Percentiles rank a stretch among this genome's conserved stretches.
Conservation (phyloP, 2,113 vertebrate genomes). For the Sebastes fasciatus region DNA sequence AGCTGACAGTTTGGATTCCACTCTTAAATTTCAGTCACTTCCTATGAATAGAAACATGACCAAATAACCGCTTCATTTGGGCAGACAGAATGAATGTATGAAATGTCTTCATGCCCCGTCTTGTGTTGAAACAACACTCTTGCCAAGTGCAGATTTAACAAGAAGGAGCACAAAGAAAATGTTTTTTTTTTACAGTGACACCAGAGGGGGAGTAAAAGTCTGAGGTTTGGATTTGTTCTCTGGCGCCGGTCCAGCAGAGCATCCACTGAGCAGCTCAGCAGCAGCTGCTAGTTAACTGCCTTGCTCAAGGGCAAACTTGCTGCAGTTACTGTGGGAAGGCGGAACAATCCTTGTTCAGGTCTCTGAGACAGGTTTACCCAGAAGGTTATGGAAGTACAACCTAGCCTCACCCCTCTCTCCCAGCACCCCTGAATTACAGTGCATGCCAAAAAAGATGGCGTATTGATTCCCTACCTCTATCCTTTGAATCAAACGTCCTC, state of each 20-base stretch:
- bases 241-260: conserved; percentile 8
- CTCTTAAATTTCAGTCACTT: conserved; percentile 8
- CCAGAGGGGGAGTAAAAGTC: conserved; percentile 14
- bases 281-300: conserved; percentile 47
- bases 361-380: conserved; percentile 6
- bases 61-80: neutral
- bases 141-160: conserved; percentile 26
- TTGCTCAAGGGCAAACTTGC: conserved; percentile 60
- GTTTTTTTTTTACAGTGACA: conserved; percentile 1
- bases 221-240: conserved; percentile 11
- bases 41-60: neutral
- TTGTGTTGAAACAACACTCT: conserved; percentile 9
- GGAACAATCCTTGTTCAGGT: conserved; percentile 10
- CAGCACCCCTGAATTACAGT: conserved; percentile 22
- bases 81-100: neutral
- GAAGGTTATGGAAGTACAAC: conserved; percentile 7
- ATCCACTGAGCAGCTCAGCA: conserved; percentile 24
- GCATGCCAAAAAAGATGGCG: conserved; percentile 18
- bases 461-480: conserved; percentile 36
- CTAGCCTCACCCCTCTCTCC: neutral
- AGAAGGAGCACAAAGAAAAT: neutral
- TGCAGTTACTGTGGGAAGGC: neutral
- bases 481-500: conserved; percentile 19
- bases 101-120: conserved; percentile 2
- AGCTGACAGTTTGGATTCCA: neutral